Evolutionary conservation across 2,113 vertebrate genomes (phyloP).

Genomic region (Menidia beryllina): DNA sequence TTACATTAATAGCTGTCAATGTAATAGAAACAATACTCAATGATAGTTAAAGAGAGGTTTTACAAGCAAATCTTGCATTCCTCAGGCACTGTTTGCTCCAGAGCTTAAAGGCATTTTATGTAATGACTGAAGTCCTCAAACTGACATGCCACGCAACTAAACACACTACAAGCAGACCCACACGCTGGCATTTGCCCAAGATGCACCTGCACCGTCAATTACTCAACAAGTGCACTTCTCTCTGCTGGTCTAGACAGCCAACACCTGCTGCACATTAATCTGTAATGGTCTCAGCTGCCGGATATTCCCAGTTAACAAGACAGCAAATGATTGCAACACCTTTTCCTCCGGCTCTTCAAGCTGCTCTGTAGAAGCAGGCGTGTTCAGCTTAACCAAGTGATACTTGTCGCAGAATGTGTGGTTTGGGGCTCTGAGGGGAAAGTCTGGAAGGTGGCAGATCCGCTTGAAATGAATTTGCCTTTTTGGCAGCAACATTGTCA

Average conservation of each 20-base stretch:
- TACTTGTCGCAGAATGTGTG: constrained; percentile 49
- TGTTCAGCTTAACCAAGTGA: constrained; percentile 30
- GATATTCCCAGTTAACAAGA: constrained; percentile 69
- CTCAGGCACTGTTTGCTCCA: constrained; percentile 40
- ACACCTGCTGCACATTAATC: constrained; percentile 78
- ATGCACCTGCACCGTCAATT: constrained; percentile 80
- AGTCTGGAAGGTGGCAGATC: constrained; percentile 64
- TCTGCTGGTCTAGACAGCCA: constrained; percentile 69
- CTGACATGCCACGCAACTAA: constrained; percentile 63
- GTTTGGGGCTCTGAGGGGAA: constrained; percentile 32
- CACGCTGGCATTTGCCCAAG: constrained; percentile 64
- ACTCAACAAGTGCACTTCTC: constrained; percentile 57
- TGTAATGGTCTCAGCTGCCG: constrained; percentile 50
- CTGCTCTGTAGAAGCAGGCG: constrained; percentile 7
- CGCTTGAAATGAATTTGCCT: constrained; percentile 56
- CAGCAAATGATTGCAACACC: constrained; percentile 66
- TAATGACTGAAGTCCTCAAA: constrained; percentile 59
- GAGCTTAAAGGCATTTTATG: constrained; percentile 48
- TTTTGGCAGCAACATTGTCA: constrained; percentile 51
- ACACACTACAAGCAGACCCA: constrained; percentile 61
- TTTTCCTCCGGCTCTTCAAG: constrained; percentile 38
- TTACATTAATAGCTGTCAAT: constrained; percentile 70
- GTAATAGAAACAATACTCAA: constrained; percentile 58
- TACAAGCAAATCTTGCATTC: constrained; percentile 62
- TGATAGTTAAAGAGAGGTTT: constrained; percentile 60